Percentiles rank a stretch among this genome's conserved stretches.
Evolutionary conservation across 2,797 vertebrate species (phyloP).

Genomic region (Botia kubotai): DNA sequence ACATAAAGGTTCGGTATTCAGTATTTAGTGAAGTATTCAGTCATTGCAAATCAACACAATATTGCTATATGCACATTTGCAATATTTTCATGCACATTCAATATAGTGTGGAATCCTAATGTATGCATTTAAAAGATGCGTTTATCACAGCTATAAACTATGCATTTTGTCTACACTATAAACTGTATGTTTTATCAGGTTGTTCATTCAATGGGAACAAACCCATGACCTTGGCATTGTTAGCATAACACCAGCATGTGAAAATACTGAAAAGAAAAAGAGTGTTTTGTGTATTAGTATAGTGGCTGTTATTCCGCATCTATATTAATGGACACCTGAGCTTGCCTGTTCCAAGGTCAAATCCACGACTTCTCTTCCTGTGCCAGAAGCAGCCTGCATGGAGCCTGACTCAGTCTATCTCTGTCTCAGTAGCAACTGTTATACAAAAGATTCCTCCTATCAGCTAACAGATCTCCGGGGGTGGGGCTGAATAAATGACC

Average conservation of each 20-base stretch:
- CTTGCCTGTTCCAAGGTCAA: conserved; percentile 58
- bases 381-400: conserved; percentile 52
- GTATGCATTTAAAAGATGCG: neutral
- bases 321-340: conserved; percentile 63
- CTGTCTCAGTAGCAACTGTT: conserved; percentile 48
- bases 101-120: too few relatives aligned
- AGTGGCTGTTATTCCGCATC: conserved; percentile 15
- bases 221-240: neutral
- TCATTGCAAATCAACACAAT: too few relatives aligned
- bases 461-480: conserved; percentile 45
- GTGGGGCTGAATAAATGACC: conserved; percentile 53
- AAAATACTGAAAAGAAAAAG: neutral
- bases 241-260: neutral
- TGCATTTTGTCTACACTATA: neutral
- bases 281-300: conserved; percentile 41
- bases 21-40: too few relatives aligned
- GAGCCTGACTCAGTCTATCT: conserved; percentile 60
- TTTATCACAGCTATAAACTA: neutral
- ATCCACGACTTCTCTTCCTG: conserved; percentile 40
- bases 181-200: neutral
- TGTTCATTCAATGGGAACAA: neutral
- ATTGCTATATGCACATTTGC: too few relatives aligned
- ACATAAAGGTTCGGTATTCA: too few relatives aligned
- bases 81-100: too few relatives aligned
- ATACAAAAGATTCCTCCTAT: conserved; percentile 53